Evolutionary conservation across 2,888 invertebrate genomes (phyloP).

Genomic region (Pyrrhosoma nymphula): DNA sequence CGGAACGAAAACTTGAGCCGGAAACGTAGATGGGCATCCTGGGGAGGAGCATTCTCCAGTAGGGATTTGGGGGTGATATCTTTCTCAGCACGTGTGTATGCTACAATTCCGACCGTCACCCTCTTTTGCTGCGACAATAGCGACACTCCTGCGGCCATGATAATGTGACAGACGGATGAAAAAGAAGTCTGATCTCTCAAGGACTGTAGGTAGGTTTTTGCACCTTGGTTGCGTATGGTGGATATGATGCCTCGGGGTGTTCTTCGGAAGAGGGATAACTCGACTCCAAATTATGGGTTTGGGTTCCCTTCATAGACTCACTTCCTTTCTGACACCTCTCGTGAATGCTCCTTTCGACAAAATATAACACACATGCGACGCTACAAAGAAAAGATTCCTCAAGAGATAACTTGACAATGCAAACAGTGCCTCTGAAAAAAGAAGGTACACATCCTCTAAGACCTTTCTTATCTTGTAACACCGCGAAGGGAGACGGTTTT

Average conservation of each 20-base stretch:
- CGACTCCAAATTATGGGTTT: slow-evolving; percentile 44
- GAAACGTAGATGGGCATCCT: neutral
- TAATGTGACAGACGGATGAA: neutral
- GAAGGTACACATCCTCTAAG: neutral
- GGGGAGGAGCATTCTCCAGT: neutral
- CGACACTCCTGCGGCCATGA: neutral
- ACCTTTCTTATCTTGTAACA: neutral
- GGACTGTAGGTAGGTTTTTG: neutral
- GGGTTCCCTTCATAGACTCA: neutral
- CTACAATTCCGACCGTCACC: neutral
- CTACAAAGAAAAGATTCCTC: slow-evolving; percentile 16
- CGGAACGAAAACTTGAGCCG: neutral
- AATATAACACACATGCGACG: slow-evolving; percentile 9
- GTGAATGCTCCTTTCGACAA: slow-evolving; percentile 42
- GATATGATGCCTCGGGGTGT: neutral
- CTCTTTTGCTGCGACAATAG: neutral
- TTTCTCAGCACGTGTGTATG: neutral
- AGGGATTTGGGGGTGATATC: neutral
- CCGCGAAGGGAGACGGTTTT: neutral
- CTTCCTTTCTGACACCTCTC: slow-evolving; percentile 42
- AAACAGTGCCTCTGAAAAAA: neutral
- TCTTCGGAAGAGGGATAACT: neutral
- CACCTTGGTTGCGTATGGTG: neutral
- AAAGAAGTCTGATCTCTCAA: neutral
- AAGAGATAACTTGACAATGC: slow-evolving; percentile 33